These are phyloP conservation scores for Trachelus tabidus DNA, from an alignment of 2,888 invertebrate genomes.

Conservation along the genomic window DNA sequence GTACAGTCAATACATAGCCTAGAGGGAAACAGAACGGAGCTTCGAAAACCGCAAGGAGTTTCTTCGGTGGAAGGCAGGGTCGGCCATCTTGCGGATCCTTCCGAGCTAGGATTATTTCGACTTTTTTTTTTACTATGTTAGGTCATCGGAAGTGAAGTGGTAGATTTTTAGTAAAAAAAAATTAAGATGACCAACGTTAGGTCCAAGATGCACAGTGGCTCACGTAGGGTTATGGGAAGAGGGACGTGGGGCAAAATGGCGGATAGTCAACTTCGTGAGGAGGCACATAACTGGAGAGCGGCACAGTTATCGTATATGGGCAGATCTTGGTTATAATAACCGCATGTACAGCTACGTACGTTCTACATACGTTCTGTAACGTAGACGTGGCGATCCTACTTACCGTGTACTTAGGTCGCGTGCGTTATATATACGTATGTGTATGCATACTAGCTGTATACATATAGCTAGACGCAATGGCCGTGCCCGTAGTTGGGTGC, in stretches of 20 bases:
- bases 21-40: neutral
- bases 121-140: neutral
- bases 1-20: neutral
- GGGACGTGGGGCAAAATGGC: neutral
- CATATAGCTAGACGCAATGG: neutral
- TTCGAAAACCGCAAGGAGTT: neutral
- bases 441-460: neutral
- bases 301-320: slow-evolving; percentile 52
- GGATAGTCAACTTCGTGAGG: slow-evolving; percentile 1
- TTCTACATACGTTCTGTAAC: slow-evolving; percentile 10
- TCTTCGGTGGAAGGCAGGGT: neutral
- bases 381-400: slow-evolving; percentile 16
- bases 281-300: slow-evolving; percentile 45
- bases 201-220: neutral
- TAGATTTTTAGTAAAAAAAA: neutral
- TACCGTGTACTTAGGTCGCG: neutral
- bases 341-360: slow-evolving; percentile 41
- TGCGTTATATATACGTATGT: neutral
- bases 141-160: neutral
- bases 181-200: neutral
- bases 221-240: neutral
- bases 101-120: neutral
- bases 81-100: neutral
- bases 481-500: neutral
- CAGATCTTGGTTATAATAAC: slow-evolving; percentile 50